Percentiles rank a stretch among this genome's conserved stretches.
phyloP scores from a whole-genome alignment of 2,888 invertebrate species.

The Celastrina argiolus region DNA sequence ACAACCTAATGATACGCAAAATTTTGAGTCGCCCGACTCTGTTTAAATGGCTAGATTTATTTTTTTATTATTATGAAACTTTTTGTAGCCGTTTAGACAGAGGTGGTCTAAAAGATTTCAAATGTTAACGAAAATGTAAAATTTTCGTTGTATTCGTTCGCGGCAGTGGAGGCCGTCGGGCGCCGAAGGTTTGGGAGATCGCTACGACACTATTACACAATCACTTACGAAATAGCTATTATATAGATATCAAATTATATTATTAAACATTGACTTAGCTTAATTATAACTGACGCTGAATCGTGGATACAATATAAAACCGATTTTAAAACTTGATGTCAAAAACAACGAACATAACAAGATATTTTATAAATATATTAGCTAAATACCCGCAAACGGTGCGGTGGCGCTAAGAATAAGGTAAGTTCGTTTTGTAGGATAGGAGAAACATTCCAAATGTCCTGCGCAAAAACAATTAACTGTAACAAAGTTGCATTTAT shows the following conservation, averaged over 20 bases:
- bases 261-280: conserved; percentile 77
- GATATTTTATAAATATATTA: conserved; percentile 19
- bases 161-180: conserved; percentile 54
- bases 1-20: conserved; percentile 1
- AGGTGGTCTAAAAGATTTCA: conserved; percentile 23
- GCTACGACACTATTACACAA: conserved; percentile 73
- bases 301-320: conserved; percentile 53
- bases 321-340: conserved; percentile 37
- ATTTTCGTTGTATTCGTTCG: conserved; percentile 70
- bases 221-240: conserved; percentile 73
- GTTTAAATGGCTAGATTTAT: not conserved
- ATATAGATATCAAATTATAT: conserved; percentile 66
- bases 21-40: not conserved
- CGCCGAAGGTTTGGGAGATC: conserved; percentile 75
- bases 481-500: not conserved
- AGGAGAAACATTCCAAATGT: not conserved
- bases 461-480: not conserved
- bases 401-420: not conserved
- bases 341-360: conserved; percentile 19
- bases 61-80: not conserved
- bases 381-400: conserved; percentile 21
- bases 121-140: conserved; percentile 51
- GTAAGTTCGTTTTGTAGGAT: not conserved
- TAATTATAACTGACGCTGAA: conserved; percentile 69
- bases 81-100: not conserved